These are phyloP conservation scores for Neofelis nebulosa DNA, from an alignment of 2,113 vertebrate genomes.

Conservation along the genomic window DNA sequence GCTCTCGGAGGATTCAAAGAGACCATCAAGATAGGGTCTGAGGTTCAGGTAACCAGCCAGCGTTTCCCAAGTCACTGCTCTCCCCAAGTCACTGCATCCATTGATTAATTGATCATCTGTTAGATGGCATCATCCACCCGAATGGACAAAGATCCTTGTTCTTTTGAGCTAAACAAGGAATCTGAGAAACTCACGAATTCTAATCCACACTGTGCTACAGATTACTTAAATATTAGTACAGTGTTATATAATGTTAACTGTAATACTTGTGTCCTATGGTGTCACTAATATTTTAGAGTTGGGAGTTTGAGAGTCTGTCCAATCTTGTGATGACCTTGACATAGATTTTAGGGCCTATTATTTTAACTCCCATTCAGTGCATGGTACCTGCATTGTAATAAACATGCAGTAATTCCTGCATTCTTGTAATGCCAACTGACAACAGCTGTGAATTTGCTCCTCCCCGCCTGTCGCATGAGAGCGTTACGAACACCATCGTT, in stretches of 20 bases:
- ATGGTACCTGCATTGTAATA: background rate
- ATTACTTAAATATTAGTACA: background rate
- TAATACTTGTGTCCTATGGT: background rate
- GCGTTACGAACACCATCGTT: background rate
- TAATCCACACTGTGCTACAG: background rate
- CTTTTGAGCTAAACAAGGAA: background rate
- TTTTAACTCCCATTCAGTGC: background rate
- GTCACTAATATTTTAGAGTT: conserved; percentile 5
- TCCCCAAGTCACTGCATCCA: background rate
- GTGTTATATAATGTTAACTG: background rate
- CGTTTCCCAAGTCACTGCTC: background rate
- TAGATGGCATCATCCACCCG: background rate
- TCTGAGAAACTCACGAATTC: background rate
- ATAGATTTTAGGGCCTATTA: background rate
- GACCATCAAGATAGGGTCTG: conserved; percentile 99
- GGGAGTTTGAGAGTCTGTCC: background rate
- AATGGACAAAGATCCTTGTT: background rate
- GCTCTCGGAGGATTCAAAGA: conserved; percentile 99
- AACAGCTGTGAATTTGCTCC: background rate
- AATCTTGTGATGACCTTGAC: background rate
- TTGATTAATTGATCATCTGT: background rate
- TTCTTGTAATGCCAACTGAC: background rate
- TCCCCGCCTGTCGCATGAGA: background rate
- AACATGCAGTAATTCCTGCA: background rate
- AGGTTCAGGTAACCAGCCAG: conserved; percentile 92